Evolutionary conservation across 2,113 vertebrate species (phyloP).

Genomic region (pig (Sus scrofa)): DNA sequence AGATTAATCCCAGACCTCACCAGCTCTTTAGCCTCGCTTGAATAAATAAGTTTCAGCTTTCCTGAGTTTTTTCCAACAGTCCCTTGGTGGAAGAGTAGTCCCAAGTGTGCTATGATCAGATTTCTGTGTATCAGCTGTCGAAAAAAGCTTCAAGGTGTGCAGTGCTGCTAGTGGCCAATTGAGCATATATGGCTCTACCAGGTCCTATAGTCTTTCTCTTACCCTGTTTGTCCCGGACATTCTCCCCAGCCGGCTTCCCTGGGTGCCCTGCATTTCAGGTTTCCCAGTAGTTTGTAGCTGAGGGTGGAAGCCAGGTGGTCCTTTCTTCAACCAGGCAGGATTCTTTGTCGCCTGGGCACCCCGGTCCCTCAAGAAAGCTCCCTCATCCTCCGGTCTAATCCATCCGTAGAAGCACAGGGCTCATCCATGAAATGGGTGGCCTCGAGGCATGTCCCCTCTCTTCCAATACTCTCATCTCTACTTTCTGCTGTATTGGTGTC

Average conservation of each 20-base stretch:
- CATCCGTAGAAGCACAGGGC: not conserved
- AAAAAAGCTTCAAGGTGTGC: not conserved
- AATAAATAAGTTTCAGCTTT: not conserved
- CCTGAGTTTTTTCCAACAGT: not conserved
- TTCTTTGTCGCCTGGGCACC: not conserved
- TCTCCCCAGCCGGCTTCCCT: not conserved
- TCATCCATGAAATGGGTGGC: not conserved
- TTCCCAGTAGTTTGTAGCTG: not conserved
- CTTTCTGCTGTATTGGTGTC: not conserved
- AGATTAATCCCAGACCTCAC: not conserved
- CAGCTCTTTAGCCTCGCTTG: not conserved
- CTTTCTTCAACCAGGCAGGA: not conserved
- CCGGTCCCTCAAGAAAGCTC: not conserved
- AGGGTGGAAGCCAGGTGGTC: not conserved
- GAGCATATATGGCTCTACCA: not conserved
- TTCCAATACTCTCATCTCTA: not conserved
- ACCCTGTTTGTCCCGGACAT: accelerated
- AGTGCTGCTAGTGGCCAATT: accelerated
- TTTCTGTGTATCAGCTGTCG: not conserved
- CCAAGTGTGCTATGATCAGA: not conserved
- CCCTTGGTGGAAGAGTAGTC: accelerated
- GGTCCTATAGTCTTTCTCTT: not conserved
- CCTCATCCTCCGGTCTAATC: not conserved
- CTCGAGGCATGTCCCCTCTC: accelerated
- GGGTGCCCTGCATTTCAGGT: accelerated